Conservation (phyloP, 2,797 vertebrate genomes). For the Trematocara caparti region DNA sequence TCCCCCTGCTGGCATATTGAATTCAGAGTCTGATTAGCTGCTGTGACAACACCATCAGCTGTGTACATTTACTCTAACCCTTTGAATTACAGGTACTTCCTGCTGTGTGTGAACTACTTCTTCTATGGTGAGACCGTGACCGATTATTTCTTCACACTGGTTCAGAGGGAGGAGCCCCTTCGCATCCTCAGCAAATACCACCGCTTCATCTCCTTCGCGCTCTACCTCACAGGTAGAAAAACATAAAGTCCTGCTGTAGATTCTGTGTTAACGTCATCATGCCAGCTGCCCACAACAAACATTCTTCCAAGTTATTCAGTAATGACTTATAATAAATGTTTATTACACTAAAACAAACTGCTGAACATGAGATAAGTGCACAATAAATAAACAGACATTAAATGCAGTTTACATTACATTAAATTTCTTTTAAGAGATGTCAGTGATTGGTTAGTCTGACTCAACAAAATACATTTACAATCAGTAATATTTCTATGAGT, state of each 20-base stretch:
- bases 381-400: background rate
- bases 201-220: conserved; percentile 95
- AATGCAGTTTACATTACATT: background rate
- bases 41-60: background rate
- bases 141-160: conserved; percentile 96
- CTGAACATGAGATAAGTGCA: background rate
- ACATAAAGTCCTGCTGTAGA: background rate
- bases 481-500: background rate
- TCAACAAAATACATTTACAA: background rate
- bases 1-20: background rate
- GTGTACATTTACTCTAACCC: background rate
- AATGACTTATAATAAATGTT: background rate
- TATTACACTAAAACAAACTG: background rate
- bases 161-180: conserved; percentile 94
- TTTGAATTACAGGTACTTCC: conserved; percentile 86
- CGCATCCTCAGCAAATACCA: conserved; percentile 98
- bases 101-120: conserved; percentile 98
- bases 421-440: background rate
- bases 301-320: background rate
- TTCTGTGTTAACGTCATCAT: background rate
- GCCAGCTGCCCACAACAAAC: background rate
- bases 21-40: background rate
- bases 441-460: background rate
- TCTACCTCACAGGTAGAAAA: conserved; percentile 89
- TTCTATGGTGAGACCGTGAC: conserved; percentile 98